These are phyloP conservation scores for Tympanuchus pallidicinctus DNA, from an alignment of 2,113 vertebrate species.

Conservation along the genomic window DNA sequence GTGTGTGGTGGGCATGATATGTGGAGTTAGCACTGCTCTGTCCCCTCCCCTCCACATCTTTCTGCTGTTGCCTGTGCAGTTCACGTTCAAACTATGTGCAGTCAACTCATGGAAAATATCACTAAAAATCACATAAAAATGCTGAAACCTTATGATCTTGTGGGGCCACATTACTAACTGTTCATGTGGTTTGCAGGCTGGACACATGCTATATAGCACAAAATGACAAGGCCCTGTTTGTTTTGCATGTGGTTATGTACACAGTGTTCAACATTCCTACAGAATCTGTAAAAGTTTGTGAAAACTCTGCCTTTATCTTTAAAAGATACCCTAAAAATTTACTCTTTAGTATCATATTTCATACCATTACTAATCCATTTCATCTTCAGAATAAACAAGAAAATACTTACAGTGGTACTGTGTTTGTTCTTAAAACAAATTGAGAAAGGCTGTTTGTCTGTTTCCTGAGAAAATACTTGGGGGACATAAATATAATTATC, in stretches of 20 bases:
- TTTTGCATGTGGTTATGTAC: neutral
- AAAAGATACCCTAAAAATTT: neutral
- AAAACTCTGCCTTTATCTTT: neutral
- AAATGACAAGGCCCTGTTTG: neutral
- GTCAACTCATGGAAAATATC: neutral
- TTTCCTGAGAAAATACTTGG: conserved; percentile 30
- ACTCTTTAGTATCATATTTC: neutral
- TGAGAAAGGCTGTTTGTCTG: neutral
- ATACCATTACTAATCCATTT: neutral
- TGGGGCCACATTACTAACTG: neutral
- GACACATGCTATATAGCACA: neutral
- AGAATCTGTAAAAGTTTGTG: neutral
- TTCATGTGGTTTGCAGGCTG: neutral
- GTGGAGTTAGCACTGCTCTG: neutral
- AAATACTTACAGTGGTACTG: neutral
- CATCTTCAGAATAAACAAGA: neutral
- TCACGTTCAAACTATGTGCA: neutral
- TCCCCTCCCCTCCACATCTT: neutral
- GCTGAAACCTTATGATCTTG: neutral
- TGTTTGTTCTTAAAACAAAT: neutral
- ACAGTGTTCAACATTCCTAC: neutral
- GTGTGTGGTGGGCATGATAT: neutral
- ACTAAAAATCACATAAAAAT: neutral
- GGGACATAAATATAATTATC: conserved; percentile 26
- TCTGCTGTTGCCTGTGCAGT: neutral